These are phyloP conservation scores for Microcebus murinus DNA, from an alignment of 2,113 vertebrate genomes.

Conservation along the genomic window DNA sequence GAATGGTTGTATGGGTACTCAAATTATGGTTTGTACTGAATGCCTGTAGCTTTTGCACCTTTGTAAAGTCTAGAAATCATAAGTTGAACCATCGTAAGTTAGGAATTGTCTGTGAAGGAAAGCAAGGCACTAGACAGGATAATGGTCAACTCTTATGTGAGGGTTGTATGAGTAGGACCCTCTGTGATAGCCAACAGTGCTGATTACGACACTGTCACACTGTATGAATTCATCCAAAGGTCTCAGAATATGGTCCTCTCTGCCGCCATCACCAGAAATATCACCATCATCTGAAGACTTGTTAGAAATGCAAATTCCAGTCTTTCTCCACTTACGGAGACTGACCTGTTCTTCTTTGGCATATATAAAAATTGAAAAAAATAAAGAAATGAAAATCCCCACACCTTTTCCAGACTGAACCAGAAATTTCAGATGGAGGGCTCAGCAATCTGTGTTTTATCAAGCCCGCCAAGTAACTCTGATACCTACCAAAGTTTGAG, in stretches of 20 bases:
- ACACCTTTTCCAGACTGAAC: not conserved
- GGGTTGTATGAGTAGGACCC: not conserved
- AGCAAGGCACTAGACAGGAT: not conserved
- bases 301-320: not conserved
- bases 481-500: not conserved
- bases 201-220: not conserved
- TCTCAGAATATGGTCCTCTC: not conserved
- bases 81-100: not conserved
- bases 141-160: not conserved
- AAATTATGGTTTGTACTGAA: not conserved
- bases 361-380: not conserved
- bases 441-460: constrained; percentile 9
- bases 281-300: not conserved
- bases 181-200: not conserved
- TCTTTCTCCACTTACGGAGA: too few species aligned
- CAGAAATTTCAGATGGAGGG: constrained; percentile 15
- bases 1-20: not conserved
- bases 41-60: not conserved
- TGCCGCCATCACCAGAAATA: not conserved
- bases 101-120: not conserved
- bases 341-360: too few species aligned
- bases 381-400: not conserved
- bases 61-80: not conserved
- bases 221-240: not conserved
- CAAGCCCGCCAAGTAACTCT: not conserved